Percentiles rank a stretch among this genome's conserved stretches.
Evolutionary conservation across 1,140 invertebrate species (phyloP).

Genomic region (Liolophura sinensis): DNA sequence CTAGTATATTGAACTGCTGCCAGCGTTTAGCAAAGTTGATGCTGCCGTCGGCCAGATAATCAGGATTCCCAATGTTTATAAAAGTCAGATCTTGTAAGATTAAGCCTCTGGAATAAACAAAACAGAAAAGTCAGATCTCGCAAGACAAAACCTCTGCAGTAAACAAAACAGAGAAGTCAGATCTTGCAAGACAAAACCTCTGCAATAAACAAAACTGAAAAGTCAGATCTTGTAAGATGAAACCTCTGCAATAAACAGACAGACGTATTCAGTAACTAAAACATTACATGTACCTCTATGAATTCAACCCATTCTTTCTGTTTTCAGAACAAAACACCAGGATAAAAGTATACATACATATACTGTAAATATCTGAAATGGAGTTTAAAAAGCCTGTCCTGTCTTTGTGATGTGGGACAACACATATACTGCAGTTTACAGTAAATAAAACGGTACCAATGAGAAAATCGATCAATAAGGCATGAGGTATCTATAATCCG

Average conservation of each 20-base stretch:
- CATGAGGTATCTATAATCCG: no score
- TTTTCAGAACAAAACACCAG: no score
- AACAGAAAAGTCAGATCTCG: slow-evolving; percentile 1
- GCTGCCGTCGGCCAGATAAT: slow-evolving; percentile 79
- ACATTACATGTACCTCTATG: no score
- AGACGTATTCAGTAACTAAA: no score
- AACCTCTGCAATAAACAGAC: slow-evolving; percentile 74
- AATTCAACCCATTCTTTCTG: no score
- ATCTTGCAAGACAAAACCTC: slow-evolving; percentile 81
- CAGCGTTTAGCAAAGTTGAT: slow-evolving; percentile 96
- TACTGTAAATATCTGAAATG: no score
- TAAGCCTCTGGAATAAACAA: slow-evolving; percentile 77
- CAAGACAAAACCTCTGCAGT: slow-evolving; percentile 88
- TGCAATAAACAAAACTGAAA: slow-evolving; percentile 63
- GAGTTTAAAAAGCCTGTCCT: no score
- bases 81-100: slow-evolving; percentile 99
- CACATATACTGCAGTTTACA: no score
- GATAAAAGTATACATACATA: no score
- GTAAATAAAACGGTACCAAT: no score
- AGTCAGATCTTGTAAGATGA: slow-evolving; percentile 70
- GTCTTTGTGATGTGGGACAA: no score
- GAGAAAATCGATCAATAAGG: no score
- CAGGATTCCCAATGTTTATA: slow-evolving; percentile 95
- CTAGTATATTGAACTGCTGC: slow-evolving; percentile 97
- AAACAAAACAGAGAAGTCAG: slow-evolving; percentile 37